These are phyloP conservation scores for Oligia fasciuncula DNA, from an alignment of 2,888 invertebrate genomes.

Conservation along the genomic window DNA sequence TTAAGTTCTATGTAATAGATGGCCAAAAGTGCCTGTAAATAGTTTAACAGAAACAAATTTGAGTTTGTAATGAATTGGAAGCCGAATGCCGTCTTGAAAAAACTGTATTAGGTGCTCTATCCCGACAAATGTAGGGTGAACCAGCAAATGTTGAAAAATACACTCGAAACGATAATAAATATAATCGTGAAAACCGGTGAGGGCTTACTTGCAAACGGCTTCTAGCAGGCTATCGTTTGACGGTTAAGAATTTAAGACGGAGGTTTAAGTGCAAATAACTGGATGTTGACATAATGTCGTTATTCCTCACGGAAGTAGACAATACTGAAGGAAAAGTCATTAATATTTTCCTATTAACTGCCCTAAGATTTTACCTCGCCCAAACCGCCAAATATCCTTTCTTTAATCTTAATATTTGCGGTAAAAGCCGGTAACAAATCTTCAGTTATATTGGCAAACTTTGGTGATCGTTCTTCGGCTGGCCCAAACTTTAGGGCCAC, in stretches of 20 bases:
- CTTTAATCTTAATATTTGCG: conserved; percentile 26
- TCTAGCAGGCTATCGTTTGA: too few species aligned
- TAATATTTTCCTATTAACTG: neutral
- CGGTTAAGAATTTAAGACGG: neutral
- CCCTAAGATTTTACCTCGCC: neutral
- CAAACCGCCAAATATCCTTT: conserved; percentile 5
- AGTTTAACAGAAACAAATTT: too few species aligned
- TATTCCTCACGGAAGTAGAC: neutral
- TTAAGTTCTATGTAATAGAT: too few species aligned
- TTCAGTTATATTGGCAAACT: conserved; percentile 58
- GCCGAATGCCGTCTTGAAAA: neutral
- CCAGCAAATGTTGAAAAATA: too few species aligned
- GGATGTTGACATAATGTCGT: neutral
- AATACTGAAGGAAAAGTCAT: neutral
- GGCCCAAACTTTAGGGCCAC: conserved; percentile 48
- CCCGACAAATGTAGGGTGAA: too few species aligned
- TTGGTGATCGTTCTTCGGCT: conserved; percentile 52
- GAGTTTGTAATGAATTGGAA: neutral
- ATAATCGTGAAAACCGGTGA: too few species aligned
- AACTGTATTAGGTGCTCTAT: neutral
- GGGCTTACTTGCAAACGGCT: too few species aligned
- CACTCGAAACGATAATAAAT: too few species aligned
- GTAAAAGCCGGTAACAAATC: conserved; percentile 48
- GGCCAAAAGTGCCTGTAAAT: too few species aligned
- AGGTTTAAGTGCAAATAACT: too few species aligned